phyloP scores from a whole-genome alignment of 2,113 vertebrate species.

The Mastomys coucha region DNA sequence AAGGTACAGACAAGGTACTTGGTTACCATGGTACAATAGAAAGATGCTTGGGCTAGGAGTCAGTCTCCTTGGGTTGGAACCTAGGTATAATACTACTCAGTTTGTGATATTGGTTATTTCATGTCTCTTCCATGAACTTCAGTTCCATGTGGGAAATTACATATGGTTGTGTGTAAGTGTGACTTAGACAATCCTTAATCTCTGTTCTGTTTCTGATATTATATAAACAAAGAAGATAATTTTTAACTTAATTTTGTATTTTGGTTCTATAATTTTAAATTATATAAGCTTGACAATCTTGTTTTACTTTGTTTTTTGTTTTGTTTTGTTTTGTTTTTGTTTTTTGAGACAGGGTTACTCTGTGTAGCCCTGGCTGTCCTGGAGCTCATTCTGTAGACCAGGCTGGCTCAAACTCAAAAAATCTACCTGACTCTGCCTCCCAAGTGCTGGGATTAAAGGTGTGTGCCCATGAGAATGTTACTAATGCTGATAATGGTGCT shows the following conservation, averaged over 20 bases:
- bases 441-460: too few relatives aligned
- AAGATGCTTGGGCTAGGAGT: not conserved
- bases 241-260: not conserved
- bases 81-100: not conserved
- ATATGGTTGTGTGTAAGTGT: not conserved
- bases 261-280: constrained; percentile 23
- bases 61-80: not conserved
- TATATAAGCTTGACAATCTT: constrained; percentile 33
- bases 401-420: too few relatives aligned
- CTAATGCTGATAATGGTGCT: not conserved
- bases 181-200: constrained; percentile 21
- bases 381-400: too few relatives aligned
- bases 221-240: not conserved
- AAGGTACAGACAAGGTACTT: not conserved
- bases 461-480: not conserved
- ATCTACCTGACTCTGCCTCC: too few relatives aligned
- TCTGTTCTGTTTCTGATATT: not conserved
- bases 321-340: too few relatives aligned
- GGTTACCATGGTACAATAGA: not conserved
- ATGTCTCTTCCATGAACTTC: not conserved
- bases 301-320: not conserved
- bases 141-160: not conserved
- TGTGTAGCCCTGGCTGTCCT: too few relatives aligned
- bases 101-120: not conserved
- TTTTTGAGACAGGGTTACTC: too few relatives aligned